phyloP scores from a whole-genome alignment of 2,888 invertebrate species.

The Colostygia pectinataria region DNA sequence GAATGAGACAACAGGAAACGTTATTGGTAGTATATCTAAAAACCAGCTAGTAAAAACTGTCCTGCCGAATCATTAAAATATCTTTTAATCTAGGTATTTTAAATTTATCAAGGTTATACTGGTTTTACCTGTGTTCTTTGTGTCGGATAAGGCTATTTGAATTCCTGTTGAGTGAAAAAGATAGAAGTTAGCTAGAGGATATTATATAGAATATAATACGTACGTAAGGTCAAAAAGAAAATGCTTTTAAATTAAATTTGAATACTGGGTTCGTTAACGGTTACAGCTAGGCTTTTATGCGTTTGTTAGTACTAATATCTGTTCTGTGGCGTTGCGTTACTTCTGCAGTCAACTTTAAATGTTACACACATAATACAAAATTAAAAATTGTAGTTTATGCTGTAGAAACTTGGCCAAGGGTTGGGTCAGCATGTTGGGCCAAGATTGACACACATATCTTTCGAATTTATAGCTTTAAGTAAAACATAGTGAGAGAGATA shows the following conservation, averaged over 20 bases:
- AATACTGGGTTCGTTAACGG: constrained; percentile 68
- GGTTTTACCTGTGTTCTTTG: constrained; percentile 75
- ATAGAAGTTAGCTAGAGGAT: constrained; percentile 64
- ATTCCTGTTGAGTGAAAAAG: constrained; percentile 79
- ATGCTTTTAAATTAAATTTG: constrained; percentile 70
- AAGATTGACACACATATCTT: too few species aligned
- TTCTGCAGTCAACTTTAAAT: too few species aligned
- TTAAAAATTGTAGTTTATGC: too few species aligned
- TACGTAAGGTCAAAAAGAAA: constrained; percentile 55
- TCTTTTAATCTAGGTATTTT: constrained; percentile 43
- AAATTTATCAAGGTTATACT: constrained; percentile 65
- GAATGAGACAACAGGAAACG: constrained; percentile 56
- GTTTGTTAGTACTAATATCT: too few species aligned
- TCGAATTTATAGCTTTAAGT: too few species aligned
- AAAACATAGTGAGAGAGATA: too few species aligned
- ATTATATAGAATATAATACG: constrained; percentile 46
- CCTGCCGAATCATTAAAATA: constrained; percentile 52
- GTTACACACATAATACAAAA: too few species aligned
- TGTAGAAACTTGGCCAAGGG: too few species aligned
- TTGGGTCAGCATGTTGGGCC: too few species aligned
- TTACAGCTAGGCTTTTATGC: constrained; percentile 37
- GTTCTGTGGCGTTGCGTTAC: too few species aligned
- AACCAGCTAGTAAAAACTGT: constrained; percentile 67
- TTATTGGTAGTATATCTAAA: constrained; percentile 65
- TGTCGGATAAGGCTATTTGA: constrained; percentile 78